Evolutionary conservation across 2,113 vertebrate genomes (phyloP).

Genomic region (Plestiodon gilberti): DNA sequence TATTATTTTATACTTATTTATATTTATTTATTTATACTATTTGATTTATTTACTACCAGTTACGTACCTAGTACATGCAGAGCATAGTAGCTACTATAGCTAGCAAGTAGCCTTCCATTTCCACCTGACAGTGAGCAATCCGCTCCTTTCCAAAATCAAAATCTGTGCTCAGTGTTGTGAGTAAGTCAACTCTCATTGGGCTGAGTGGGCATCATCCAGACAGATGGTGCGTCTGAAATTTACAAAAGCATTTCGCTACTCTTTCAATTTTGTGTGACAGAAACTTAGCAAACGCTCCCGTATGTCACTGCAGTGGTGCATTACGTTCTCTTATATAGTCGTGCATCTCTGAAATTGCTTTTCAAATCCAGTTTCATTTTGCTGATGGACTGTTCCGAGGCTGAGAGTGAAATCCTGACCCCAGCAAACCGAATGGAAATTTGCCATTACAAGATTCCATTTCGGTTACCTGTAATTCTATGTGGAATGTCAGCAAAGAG

Average conservation of each 20-base stretch:
- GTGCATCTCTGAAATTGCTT: conserved; percentile 16
- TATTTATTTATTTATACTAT: no score
- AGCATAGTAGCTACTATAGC: background rate
- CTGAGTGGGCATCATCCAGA: background rate
- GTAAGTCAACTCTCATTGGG: background rate
- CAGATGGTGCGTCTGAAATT: background rate
- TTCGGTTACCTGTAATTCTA: background rate
- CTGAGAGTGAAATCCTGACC: background rate
- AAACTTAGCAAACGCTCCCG: background rate
- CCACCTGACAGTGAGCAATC: background rate
- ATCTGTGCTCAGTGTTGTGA: background rate
- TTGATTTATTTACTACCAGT: conserved; percentile 3
- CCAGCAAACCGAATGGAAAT: background rate
- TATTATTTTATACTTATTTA: no score
- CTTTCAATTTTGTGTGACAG: conserved; percentile 4
- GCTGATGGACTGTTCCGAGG: background rate
- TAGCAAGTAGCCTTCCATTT: background rate
- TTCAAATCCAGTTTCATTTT: conserved; percentile 27
- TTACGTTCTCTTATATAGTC: background rate
- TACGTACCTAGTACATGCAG: background rate
- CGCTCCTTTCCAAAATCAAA: background rate
- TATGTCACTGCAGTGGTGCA: background rate
- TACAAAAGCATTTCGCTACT: background rate
- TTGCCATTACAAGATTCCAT: conserved; percentile 1
- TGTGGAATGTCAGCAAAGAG: background rate